Evolutionary conservation across 2,113 vertebrate genomes (phyloP), one percentile per base, ranked within the genome.

Genomic region (Egretta garzetta): DNA sequence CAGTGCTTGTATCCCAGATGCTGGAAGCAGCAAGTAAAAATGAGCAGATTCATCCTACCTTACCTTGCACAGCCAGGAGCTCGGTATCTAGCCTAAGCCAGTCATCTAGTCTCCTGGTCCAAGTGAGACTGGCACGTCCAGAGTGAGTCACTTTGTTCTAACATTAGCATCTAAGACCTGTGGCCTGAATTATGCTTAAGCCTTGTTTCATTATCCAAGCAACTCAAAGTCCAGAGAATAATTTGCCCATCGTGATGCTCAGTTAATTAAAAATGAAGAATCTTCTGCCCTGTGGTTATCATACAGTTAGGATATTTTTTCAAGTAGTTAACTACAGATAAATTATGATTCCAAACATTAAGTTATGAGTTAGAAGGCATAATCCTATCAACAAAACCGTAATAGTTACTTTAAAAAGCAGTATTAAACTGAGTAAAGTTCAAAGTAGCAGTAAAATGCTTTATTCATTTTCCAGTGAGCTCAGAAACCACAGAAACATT

Each of bases 401-500:
- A 96, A 71, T 66, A 81, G 89, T 70, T 53, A 91, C 27, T 73
- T 82, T 35, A 60, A 93, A 77, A 86, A 39, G 39, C 28, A 92
- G 5, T 55, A 81, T 35, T 75, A 86, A 80, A 72, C 10, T 37
- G 53, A 74, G 41, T 49, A 15, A 73, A 95, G 47, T 52, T 92
- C 75, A 86, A 77, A 86, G 60, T 9, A 62, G 77, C 26, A 85
- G 47, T 33, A 28, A 87, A 82, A 84, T 37, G 3, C 76, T 27
- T 80, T 45, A 53, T 53, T 90, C 14, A 37, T 88, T 80, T 90
- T 58, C 41, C 59, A 92, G 19, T 67, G 47, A 92, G 80, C 86
- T 88, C 85, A 93, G 64, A 93, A 95, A 91, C 87, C 59, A 39
- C 70, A 94, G 35, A 47, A 80, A 80, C 74, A 80, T 73, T 49